Base-by-base conservation (phyloP, 2,113 vertebrate genomes). In the Myrmophylax atrothorax region DNA sequence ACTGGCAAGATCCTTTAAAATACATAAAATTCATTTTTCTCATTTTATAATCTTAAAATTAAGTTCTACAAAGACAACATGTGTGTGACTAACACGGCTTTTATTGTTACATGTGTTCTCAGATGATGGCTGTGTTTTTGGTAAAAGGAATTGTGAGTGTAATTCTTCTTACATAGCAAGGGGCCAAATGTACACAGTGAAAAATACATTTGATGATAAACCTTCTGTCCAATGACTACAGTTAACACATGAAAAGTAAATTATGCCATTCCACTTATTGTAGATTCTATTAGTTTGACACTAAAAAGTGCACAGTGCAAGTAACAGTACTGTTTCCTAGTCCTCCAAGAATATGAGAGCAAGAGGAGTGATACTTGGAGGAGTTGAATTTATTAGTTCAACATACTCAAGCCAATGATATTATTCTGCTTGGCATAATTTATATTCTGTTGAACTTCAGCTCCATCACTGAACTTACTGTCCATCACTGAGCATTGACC, bases 301-400 rank as follows among this genome's bases (percentile, higher is more conserved):
- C 93, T 62, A 95, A 90, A 93, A 96, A 97, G 95, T 96, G 94
- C 96, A 26, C 50, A 95, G 93, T 97, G 96, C 96, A 95, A 96
- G 70, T 79, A 74, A 94, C 80, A 92, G 80, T 75, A 60, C 31
- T 84, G n/a, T 69, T 94, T 88, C 69, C 76, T 72, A 74, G 17
- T 53, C 81, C 87, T 91, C 89, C 47, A 55, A 73, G 69, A 90
- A 58, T 28, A 74, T 3, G 29, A 70, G 38, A 81, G 28, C 47
- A 49, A 31, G 35, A 94, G 17, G 22, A 26, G 33, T 59, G 66
- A 22, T 60, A 72, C 24, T 22, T 82, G 58, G 52, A 94, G 50
- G 46, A 94, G 37, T 37, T 42, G 40, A 74, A 56, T 84, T 83
- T 70, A 81, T 59, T 63, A 24, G 42, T 84, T 76, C 83, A 70